Conservation (phyloP, 2,797 vertebrate genomes). For the Allobates femoralis region DNA sequence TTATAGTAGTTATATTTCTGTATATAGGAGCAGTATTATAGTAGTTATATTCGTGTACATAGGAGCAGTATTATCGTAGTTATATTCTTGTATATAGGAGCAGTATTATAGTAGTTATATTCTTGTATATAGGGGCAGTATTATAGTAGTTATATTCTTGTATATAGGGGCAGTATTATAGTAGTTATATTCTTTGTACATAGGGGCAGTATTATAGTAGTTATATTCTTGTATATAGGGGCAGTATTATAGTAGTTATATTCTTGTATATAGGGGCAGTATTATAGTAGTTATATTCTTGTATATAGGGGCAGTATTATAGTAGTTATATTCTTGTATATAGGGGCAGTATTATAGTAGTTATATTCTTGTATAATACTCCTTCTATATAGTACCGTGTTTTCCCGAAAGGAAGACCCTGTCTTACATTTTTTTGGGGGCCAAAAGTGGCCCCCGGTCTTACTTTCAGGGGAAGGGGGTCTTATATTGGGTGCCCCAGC, state of each 20-base stretch:
- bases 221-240: neutral
- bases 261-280: neutral
- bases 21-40: neutral
- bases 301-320: neutral
- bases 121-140: neutral
- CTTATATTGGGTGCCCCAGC: no score
- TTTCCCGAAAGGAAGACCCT: no score
- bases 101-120: neutral
- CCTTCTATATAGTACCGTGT: no score
- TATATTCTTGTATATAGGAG: conserved; percentile 5
- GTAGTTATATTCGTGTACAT: neutral
- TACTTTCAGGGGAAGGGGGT: no score
- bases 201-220: neutral
- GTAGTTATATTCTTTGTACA: conserved; percentile 18
- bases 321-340: neutral
- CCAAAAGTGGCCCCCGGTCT: no score
- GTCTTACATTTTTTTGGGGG: no score
- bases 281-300: conserved; percentile 12
- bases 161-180: conserved; percentile 1
- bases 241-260: neutral
- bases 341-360: neutral
- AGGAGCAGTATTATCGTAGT: neutral
- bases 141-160: conserved; percentile 14
- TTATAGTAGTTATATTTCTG: neutral
- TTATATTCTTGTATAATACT: neutral